phyloP scores from a whole-genome alignment of 2,888 invertebrate species.

The Dusona sp. region DNA sequence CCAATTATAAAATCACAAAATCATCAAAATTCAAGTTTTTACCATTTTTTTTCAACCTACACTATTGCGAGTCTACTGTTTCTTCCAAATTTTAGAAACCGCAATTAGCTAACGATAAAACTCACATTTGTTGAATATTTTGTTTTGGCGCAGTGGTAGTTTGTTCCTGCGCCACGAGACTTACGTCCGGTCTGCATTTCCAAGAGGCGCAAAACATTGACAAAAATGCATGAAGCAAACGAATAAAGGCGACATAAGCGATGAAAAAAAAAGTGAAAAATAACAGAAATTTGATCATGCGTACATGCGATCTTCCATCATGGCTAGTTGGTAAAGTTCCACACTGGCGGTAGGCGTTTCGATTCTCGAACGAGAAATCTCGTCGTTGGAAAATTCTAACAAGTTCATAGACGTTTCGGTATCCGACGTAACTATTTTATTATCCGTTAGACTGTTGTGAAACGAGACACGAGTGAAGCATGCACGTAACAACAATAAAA shows the following conservation, averaged over 20 bases:
- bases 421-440: conserved; percentile 58
- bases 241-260: conserved; percentile 60
- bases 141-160: conserved; percentile 73
- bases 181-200: conserved; percentile 81
- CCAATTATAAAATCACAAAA: neutral
- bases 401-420: conserved; percentile 67
- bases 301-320: conserved; percentile 85
- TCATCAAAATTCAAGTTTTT: neutral
- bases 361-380: conserved; percentile 67
- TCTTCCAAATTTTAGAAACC: neutral
- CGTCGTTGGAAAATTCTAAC: conserved; percentile 63
- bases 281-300: conserved; percentile 74
- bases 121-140: conserved; percentile 79
- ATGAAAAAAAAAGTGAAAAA: conserved; percentile 53
- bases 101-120: conserved; percentile 56
- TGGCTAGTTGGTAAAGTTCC: conserved; percentile 76
- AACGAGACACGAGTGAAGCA: conserved; percentile 76
- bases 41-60: neutral
- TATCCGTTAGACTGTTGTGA: conserved; percentile 76
- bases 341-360: conserved; percentile 75
- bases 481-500: conserved; percentile 79
- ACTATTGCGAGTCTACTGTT: neutral
- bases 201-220: conserved; percentile 73
- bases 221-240: conserved; percentile 61
- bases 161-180: conserved; percentile 79